Base-by-base conservation (phyloP, 2,888 invertebrate species). In the Tachystola acroxantha region DNA sequence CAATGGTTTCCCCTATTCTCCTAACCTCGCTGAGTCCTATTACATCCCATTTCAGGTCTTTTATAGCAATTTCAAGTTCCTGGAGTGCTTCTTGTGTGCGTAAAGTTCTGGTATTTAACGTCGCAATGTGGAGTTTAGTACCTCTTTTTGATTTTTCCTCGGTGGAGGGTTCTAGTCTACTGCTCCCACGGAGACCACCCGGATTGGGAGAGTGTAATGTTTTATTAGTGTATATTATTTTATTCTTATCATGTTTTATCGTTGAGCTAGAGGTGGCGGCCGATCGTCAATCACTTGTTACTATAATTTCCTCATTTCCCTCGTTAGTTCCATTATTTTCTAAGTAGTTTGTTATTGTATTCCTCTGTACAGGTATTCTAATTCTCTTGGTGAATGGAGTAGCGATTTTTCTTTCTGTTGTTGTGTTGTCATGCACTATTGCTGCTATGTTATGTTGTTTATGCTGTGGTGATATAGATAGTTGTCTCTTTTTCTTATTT, bases 1-100 rank as follows among this genome's bases (percentile, higher is more conserved):
- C 40, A 14, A 51, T 51, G 11, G 11, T 14, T 25, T 46, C 34
- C 2, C 48, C 46, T 30, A 34, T 30, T 43, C 45, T 40, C 43
- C 48, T 45, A 10, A 34, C 40, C 37, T 48, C 53, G 2, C 39
- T 32, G 13, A 52, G 22, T 7, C 52, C 48, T 20, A 50, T 40
- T 7, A 48, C 43, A 13, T 50, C 50, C 47, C 48, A 49, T 26
- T 52, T 43, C 11, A 52, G 29, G 10, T 16, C 11, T 14, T 30
- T 20, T 9, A 48, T 11, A 1, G 48, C 43, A 7, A 33, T 22
- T 22, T n/a, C n/a, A n/a, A n/a, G n/a, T n/a, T n/a, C n/a, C n/a
- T n/a, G n/a, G n/a, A n/a, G n/a, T n/a, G n/a, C n/a, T n/a, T n/a
- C n/a, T n/a, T n/a, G n/a, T n/a, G n/a, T n/a, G n/a, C n/a, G n/a